phyloP scores from a whole-genome alignment of 2,797 vertebrate species.

The Anisognathus igniventris region DNA sequence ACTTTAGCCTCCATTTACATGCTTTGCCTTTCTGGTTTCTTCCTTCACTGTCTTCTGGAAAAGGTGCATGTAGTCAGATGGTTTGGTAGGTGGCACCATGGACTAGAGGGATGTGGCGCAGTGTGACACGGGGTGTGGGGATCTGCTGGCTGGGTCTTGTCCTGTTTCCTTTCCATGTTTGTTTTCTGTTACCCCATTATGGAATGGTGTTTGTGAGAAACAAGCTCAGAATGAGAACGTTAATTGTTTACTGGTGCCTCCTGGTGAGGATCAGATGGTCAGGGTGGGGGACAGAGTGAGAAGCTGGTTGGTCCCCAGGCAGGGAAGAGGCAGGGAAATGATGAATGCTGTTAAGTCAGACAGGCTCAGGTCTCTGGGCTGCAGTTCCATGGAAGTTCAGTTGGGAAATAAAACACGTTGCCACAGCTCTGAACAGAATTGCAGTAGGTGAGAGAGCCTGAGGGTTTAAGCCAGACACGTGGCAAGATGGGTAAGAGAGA shows the following conservation, averaged over 20 bases:
- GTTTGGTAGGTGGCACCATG: background rate
- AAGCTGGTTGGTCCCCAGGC: background rate
- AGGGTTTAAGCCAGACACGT: background rate
- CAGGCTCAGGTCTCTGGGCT: background rate
- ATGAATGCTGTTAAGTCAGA: background rate
- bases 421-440: background rate
- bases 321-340: background rate
- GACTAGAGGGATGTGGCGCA: background rate
- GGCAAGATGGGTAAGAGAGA: background rate
- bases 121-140: background rate
- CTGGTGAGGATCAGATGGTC: background rate
- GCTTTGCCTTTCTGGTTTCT: background rate
- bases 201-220: background rate
- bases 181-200: background rate
- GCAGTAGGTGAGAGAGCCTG: background rate
- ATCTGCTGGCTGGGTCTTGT: background rate
- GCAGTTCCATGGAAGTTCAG: background rate
- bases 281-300: background rate
- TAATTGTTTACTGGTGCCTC: background rate
- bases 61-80: accelerated
- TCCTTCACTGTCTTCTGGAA: background rate
- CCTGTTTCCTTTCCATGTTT: background rate
- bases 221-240: background rate
- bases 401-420: background rate
- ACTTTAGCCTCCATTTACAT: background rate